Evolutionary conservation across 2,797 vertebrate genomes (phyloP).

Genomic region (Tiaroga cobitis): DNA sequence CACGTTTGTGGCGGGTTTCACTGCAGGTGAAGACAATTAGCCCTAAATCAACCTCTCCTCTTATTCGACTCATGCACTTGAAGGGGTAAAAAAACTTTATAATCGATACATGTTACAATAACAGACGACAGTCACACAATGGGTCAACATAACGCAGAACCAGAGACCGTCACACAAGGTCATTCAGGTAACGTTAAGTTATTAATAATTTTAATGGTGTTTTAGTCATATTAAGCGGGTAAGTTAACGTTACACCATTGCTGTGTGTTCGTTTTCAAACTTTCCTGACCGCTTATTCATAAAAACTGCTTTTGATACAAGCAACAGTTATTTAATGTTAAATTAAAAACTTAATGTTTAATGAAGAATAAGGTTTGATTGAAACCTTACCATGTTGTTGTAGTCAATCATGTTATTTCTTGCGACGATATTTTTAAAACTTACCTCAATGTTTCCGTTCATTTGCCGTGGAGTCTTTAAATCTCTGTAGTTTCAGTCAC

Average conservation of each 20-base stretch:
- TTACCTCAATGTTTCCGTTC: not conserved
- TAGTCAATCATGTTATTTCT: not conserved
- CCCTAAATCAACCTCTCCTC: not conserved
- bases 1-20: not conserved
- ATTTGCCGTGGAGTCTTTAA: not conserved
- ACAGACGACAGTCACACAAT: not conserved
- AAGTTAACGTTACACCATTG: too few species aligned
- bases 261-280: not conserved
- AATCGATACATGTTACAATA: too few species aligned
- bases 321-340: too few species aligned
- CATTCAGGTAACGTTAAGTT: not conserved
- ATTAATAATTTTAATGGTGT: not conserved
- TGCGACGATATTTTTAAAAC: not conserved
- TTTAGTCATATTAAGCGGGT: not conserved
- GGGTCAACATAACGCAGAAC: not conserved
- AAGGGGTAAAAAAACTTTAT: rapidly evolving
- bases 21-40: conserved; percentile 2
- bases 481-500: conserved; percentile 56
- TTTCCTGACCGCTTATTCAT: not conserved
- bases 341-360: not conserved
- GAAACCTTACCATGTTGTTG: too few species aligned
- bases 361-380: not conserved
- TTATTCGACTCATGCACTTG: not conserved
- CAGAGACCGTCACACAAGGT: not conserved
- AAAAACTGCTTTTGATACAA: not conserved